Base-by-base conservation (phyloP, 2,113 vertebrate species). In the Syngnathus typhle region DNA sequence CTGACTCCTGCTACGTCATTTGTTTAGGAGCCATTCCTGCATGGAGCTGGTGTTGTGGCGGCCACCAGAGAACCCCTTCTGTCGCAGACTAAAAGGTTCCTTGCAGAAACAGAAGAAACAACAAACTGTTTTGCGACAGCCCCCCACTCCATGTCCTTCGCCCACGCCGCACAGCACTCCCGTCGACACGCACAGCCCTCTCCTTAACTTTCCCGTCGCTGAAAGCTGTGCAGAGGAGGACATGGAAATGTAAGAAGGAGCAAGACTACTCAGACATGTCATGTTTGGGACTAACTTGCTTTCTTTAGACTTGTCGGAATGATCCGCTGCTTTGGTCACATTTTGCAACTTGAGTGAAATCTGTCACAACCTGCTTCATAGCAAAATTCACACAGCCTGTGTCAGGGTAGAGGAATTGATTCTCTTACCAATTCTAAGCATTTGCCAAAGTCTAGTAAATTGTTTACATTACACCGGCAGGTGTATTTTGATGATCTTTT, bases 1-100 rank as follows among this genome's bases (percentile, higher is more conserved):
- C 38, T 41, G 19, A 64, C 32, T 65, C 63, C 3, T 67, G 4
- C 15, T 43, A 44, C 36, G 7, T 75, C 0, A 0, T 44, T 11
- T 43, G 59, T 64, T 63, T 60, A 93, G 92, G 84, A 92, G 87
- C 62, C 91, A 80, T 27, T 92, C 91, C 43, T 92, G 92, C 72
- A 93, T 93, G 92, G 91, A 93, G 84, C 46, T 93, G 88, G 91
- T 92, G 74, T 65, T 93, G 69, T 93, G 92, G 92, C 87, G 91
- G 39, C 92, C 91, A 18, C 90, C 82, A 9, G 87, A 90, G 16
- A 90, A 92, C 70, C 84, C 87, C 1, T 74, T 93, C 54, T 85
- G 86, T 51, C 88, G 85, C 68, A 86, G 73, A 74, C 80, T 90
- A 32, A 92, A 86, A 73, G 83, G 81, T 70, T 79, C 90, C 0